phyloP scores from a whole-genome alignment of 2,113 vertebrate species.

The Cygnus atratus region DNA sequence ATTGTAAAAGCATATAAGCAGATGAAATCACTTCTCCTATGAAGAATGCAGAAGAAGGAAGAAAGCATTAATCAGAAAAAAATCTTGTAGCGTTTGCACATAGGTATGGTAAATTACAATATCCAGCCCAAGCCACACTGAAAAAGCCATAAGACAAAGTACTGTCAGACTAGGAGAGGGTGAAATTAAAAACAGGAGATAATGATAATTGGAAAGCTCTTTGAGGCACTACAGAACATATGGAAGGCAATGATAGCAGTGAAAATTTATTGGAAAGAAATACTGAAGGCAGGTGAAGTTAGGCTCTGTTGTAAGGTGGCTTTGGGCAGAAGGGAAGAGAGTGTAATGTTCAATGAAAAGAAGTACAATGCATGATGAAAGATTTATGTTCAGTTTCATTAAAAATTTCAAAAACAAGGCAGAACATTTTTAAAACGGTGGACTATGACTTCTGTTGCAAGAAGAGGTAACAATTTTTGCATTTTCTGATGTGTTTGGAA shows the following conservation, averaged over 20 bases:
- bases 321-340: neutral
- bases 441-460: neutral
- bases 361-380: neutral
- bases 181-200: neutral
- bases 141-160: neutral
- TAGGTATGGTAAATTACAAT: neutral
- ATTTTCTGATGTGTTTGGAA: neutral
- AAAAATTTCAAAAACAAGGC: neutral
- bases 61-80: neutral
- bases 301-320: neutral
- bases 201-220: neutral
- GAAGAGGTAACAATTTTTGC: neutral
- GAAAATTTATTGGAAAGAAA: neutral
- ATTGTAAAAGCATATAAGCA: neutral
- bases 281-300: neutral
- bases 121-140: neutral
- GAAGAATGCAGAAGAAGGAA: neutral
- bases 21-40: neutral
- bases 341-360: neutral
- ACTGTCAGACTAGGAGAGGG: neutral
- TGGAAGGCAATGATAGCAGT: neutral
- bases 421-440: neutral
- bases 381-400: neutral
- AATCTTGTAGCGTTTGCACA: neutral
- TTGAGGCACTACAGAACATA: neutral